Evolutionary conservation across 1,140 invertebrate species (phyloP).

Genomic region (Nylanderia fulva): DNA sequence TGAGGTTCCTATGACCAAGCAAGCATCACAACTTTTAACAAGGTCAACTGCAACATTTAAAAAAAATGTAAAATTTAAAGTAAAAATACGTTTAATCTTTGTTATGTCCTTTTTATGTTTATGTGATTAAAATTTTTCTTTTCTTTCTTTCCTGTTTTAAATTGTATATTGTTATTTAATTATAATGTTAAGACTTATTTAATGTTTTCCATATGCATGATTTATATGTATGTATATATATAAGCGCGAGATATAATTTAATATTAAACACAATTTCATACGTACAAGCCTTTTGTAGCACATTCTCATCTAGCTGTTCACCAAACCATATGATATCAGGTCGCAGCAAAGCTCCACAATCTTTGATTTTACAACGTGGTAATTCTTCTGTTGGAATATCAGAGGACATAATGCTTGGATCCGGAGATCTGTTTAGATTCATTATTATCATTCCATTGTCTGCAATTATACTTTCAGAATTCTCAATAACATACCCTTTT

Average conservation of each 20-base stretch:
- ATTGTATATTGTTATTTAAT: neutral
- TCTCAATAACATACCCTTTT: constrained; percentile 77
- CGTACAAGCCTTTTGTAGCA: constrained; percentile 89
- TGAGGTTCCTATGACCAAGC: constrained; percentile 94
- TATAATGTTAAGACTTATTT: neutral
- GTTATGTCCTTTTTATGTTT: neutral
- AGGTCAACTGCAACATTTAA: constrained; percentile 82
- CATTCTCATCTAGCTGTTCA: constrained; percentile 90
- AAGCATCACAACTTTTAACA: constrained; percentile 91
- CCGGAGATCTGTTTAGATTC: constrained; percentile 76
- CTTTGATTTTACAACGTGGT: constrained; percentile 89
- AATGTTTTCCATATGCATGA: neutral
- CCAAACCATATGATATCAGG: constrained; percentile 97
- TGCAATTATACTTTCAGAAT: neutral
- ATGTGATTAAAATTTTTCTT: too few relatives aligned
- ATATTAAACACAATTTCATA: constrained; percentile 52
- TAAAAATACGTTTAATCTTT: constrained; percentile 18
- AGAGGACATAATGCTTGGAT: constrained; percentile 78
- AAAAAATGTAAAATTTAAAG: too few relatives aligned
- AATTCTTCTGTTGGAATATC: constrained; percentile 89
- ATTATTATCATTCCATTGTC: neutral
- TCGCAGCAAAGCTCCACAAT: constrained; percentile 91
- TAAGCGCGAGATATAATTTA: neutral
- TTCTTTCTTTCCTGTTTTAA: too few relatives aligned
- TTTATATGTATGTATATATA: constrained; percentile 14